Evolutionary conservation across 2,888 invertebrate genomes (phyloP).

Genomic region (Miltochrista miniata): DNA sequence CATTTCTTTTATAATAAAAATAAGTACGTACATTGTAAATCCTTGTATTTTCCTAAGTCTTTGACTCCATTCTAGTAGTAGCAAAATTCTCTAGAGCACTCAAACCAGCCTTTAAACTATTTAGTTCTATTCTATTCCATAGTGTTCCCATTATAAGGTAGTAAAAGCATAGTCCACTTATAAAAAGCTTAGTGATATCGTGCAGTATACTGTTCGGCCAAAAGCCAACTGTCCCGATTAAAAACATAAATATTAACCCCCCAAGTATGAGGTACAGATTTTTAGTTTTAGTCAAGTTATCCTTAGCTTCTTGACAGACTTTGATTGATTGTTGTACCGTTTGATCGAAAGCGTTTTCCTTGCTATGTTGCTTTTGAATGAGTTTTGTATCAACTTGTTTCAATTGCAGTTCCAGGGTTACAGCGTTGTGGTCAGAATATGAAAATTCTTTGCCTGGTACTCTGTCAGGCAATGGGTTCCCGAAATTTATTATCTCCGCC

Average conservation of each 20-base stretch:
- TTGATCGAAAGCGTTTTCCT: slow-evolving; percentile 46
- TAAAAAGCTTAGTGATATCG: slow-evolving; percentile 84
- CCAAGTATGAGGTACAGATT: slow-evolving; percentile 80
- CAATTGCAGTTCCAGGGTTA: slow-evolving; percentile 82
- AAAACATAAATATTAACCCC: slow-evolving; percentile 74
- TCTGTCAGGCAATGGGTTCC: slow-evolving; percentile 88
- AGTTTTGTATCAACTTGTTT: slow-evolving; percentile 35
- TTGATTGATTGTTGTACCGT: slow-evolving; percentile 83
- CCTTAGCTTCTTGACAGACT: slow-evolving; percentile 84
- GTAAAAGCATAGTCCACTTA: slow-evolving; percentile 87
- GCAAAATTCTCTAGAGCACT: slow-evolving; percentile 86
- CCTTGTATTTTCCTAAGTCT: background rate
- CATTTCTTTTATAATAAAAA: background rate
- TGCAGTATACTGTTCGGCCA: slow-evolving; percentile 76
- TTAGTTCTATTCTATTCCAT: slow-evolving; percentile 92
- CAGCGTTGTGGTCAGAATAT: slow-evolving; percentile 96
- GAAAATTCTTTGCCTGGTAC: slow-evolving; percentile 89
- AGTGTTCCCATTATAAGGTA: slow-evolving; percentile 90
- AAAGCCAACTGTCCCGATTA: slow-evolving; percentile 77
- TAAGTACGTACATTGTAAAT: background rate
- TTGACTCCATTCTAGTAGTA: slow-evolving; percentile 41
- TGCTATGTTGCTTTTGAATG: slow-evolving; percentile 37
- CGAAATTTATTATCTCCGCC: slow-evolving; percentile 78
- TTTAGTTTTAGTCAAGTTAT: slow-evolving; percentile 74
- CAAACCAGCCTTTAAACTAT: slow-evolving; percentile 90